These are phyloP conservation scores for Pseudocheirus occidentalis DNA, from an alignment of 2,797 vertebrate species.

Conservation along the genomic window DNA sequence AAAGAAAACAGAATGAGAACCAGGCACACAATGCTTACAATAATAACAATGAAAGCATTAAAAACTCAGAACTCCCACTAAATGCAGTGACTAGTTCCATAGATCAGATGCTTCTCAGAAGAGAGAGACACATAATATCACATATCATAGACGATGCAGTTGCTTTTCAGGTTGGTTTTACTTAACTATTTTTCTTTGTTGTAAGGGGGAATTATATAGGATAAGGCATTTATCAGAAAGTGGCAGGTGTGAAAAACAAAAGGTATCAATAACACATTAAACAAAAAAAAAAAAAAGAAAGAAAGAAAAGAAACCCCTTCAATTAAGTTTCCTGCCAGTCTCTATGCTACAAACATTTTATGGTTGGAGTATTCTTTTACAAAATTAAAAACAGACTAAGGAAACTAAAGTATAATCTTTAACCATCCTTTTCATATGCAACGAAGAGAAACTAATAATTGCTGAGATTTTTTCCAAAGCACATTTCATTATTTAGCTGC, in stretches of 20 bases:
- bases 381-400: not conserved
- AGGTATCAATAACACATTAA: not conserved
- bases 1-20: not conserved
- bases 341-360: not conserved
- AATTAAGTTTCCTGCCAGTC: not conserved
- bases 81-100: not conserved
- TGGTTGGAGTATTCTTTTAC: not conserved
- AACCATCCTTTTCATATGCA: not conserved
- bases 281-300: not conserved
- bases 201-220: not conserved
- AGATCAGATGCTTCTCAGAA: not conserved
- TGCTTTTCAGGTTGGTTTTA: not conserved
- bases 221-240: not conserved
- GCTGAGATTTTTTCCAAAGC: not conserved
- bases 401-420: not conserved
- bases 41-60: not conserved
- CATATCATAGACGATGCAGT: not conserved
- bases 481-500: not conserved
- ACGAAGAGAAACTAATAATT: not conserved
- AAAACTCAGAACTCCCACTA: not conserved
- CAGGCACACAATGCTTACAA: not conserved
- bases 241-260: not conserved
- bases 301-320: not conserved
- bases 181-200: not conserved
- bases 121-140: not conserved